Evolutionary conservation across 2,888 invertebrate species (phyloP), one percentile per base, ranked within the genome.

Genomic region (Neoscelio sp.): DNA sequence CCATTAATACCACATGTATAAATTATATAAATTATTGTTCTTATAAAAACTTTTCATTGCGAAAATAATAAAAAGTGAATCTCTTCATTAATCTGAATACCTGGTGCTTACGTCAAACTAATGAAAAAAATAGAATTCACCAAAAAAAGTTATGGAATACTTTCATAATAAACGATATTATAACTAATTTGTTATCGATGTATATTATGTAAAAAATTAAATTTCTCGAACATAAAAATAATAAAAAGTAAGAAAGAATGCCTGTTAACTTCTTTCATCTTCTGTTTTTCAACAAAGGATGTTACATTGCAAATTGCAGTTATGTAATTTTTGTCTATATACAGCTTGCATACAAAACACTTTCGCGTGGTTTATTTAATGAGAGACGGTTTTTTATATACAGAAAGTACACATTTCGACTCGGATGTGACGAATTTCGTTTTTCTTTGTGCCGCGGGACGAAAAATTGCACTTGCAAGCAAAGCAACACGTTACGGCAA

Each of bases 301-400:
- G 38, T 35, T 64, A 28, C 13, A 23, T 38, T 18, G 60, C 46
- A 44, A 44, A n/a, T 33, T 33, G 26, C 35, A 48, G 28, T 62
- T 62, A 62, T 28, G 62, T 48, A 46, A 62, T 62, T 62, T 46
- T 62, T 48, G 48, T 13, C 30, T 30, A 60, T n/a, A n/a, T 62
- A 62, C 48, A 46, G n/a, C 17, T 33, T 48, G 46, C 62, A 62
- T 71, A 52, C 48, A 58, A 70, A 60, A 58, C 44, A 46, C 30
- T 20, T 52, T 42, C 17, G 44, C 35, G 12, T 17, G 46, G 46
- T 48, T 46, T 58, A 38, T 58, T 68, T 68, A 56, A 68, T 48
- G 38, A 35, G 38, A 56, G n/a, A n/a, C n/a, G n/a, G n/a, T n/a
- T n/a, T n/a, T n/a, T 68, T 58, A 67, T 44, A 38, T 23, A 40